Base-by-base conservation (phyloP, 2,113 vertebrate genomes). In the Helogale parvula region DNA sequence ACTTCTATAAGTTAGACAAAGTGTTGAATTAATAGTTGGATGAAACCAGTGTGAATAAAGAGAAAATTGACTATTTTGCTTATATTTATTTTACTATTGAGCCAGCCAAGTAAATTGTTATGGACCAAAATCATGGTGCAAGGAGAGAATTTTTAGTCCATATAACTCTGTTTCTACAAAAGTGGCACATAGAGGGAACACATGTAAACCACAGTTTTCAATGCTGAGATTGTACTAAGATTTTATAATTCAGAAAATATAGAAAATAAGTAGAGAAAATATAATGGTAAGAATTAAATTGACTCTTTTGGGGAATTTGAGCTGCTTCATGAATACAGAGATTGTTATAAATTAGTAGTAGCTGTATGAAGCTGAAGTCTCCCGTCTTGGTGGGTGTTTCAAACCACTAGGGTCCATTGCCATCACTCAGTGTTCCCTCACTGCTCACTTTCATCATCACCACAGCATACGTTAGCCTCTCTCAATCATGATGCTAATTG, bases 391-490 rank as follows among this genome's bases (percentile, higher is more conserved):
- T 94, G 95, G 82, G 57, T 0, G 29, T 95, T 98, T 98, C 96
- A 96, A 90, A 86, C 66, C 92, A 94, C 81, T 93, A 84, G 74
- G 38, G 38, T 50, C 89, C 96, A 68, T 92, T 94, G 94, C 93
- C 45, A 63, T 95, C 94, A 90, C 72, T 96, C 96, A 97, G 21
- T 77, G 88, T 91, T 96, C 95, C 90, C 95, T 98, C 90, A 82
- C 65, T 87, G 4, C 86, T 98, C 54, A 76, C 82, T 98, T 98
- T 98, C 96, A 96, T 98, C 97, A 95, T 90, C 54, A 87, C 96
- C 90, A 88, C 85, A 71, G 88, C 88, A 92, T 90, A 35, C 52
- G 90, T 41, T 50, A 5, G 86, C 97, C 88, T 13, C 96, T 93
- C 93, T 97, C 96, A 93, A 10, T 88, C 93, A 63, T 84, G 96